These are phyloP conservation scores for Dusona sp. DNA, from an alignment of 2,888 invertebrate genomes.

Conservation along the genomic window DNA sequence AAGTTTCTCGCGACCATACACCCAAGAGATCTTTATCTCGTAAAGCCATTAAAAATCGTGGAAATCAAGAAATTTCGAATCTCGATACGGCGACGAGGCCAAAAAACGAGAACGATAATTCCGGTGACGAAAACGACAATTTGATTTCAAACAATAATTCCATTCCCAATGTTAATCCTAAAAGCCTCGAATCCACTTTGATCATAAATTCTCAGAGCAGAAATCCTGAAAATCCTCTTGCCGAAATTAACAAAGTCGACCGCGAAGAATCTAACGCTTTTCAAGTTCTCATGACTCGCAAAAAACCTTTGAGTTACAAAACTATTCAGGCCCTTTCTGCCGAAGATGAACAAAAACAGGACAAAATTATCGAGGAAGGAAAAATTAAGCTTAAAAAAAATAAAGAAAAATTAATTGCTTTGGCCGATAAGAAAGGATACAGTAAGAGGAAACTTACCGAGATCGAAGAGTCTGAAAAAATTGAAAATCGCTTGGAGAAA, in stretches of 20 bases:
- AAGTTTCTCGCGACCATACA: slow-evolving; percentile 60
- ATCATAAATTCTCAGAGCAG: neutral
- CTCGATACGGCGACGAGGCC: neutral
- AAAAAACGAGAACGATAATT: slow-evolving; percentile 1
- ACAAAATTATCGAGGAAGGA: slow-evolving; percentile 54
- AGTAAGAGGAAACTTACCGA: slow-evolving; percentile 87
- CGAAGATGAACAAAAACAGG: slow-evolving; percentile 59
- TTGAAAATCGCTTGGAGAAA: slow-evolving; percentile 87
- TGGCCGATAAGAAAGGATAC: slow-evolving; percentile 88
- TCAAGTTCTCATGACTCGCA: slow-evolving; percentile 76
- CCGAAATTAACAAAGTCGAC: slow-evolving; percentile 25
- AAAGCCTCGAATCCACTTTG: neutral
- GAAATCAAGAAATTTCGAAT: slow-evolving; percentile 2
- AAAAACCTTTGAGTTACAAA: slow-evolving; percentile 69
- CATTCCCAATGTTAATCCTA: neutral
- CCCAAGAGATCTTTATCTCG: slow-evolving; percentile 64
- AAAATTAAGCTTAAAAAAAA: slow-evolving; percentile 68
- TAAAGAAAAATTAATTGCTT: slow-evolving; percentile 82
- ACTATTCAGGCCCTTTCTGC: neutral
- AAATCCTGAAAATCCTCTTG: neutral
- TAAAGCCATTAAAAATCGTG: slow-evolving; percentile 22
- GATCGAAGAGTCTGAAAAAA: slow-evolving; percentile 86
- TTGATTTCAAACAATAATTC: slow-evolving; percentile 17
- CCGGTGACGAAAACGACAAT: slow-evolving; percentile 53
- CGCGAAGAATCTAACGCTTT: slow-evolving; percentile 76